Evolutionary conservation across 2,888 invertebrate species (phyloP), one percentile per base, ranked within the genome.

Genomic region (Eutolmus rufibarbis): DNA sequence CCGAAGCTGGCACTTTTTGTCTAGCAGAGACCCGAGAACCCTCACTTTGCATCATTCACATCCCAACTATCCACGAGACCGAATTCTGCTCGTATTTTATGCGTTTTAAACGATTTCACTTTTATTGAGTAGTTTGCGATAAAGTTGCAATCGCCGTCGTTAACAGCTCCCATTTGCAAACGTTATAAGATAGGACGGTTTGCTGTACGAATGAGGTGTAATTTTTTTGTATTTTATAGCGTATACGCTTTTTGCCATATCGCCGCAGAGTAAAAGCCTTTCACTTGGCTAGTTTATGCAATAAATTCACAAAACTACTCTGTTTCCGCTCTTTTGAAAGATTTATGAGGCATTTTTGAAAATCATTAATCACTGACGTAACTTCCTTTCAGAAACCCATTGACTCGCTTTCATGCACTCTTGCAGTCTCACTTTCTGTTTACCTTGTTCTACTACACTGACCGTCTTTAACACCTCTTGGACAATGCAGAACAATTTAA

Each of bases 111-210:
- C 43, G 74, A 46, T 74, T 85, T 85, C 85, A 74, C 74, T 74
- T 85, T 85, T 85, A 85, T 85, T 85, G 74, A 46, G 85, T 40
- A 85, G 74, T 85, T 74, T 43, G 74, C 43, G 85, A 74, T 74
- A 43, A 74, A 85, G n/a, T 85, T 84, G 82, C 66, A 74, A 74
- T 85, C 43, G 74, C 40, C 40, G 74, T 85, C 85, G 74, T 76
- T 76, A 66, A 37, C 76, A 76, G 34, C 28, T 34, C 37, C 37
- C 40, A 76, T 34, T 34, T 76, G 76, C 76, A 76, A 40, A 31
- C 19, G 23, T 23, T 19, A 16, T 16, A 66, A 28, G 66, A 66
- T 66, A 23, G 66, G 66, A 66, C 19, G 8, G 66, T n/a, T 19
- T n/a, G 5, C 66, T 23, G 4, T 19, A 3, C 66, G 66, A 12